phyloP scores from a whole-genome alignment of 2,888 invertebrate species.

The Zelleria hepariella region DNA sequence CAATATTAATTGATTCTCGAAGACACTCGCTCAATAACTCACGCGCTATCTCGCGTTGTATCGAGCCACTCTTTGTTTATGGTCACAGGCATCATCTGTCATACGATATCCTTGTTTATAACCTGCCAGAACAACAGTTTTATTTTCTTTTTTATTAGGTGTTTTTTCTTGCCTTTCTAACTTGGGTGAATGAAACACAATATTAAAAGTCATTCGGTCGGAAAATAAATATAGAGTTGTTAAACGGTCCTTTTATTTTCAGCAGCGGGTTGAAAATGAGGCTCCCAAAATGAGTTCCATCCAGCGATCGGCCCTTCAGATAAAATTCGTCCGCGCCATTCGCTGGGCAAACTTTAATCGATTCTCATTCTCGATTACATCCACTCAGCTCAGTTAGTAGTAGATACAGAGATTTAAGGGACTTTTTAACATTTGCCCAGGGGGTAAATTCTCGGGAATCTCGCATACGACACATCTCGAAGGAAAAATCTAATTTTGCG shows the following conservation, averaged over 20 bases:
- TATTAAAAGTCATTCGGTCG: background rate
- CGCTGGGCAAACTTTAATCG: conserved; percentile 39
- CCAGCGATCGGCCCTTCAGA: conserved; percentile 34
- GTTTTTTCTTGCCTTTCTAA: background rate
- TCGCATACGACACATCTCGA: too few relatives aligned
- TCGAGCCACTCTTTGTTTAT: conserved; percentile 52
- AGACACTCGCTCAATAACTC: conserved; percentile 40
- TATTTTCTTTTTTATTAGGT: background rate
- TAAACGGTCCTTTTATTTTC: conserved; percentile 30
- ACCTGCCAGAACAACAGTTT: background rate
- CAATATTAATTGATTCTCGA: background rate
- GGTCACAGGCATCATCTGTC: conserved; percentile 48
- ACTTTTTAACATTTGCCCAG: too few relatives aligned
- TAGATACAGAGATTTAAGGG: conserved; percentile 28
- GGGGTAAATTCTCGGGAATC: too few relatives aligned
- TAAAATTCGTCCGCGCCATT: conserved; percentile 17
- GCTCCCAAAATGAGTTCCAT: conserved; percentile 35
- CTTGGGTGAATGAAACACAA: background rate
- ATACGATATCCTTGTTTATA: conserved; percentile 28
- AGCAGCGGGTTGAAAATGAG: conserved; percentile 19
- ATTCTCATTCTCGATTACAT: conserved; percentile 37
- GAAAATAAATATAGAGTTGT: conserved; percentile 8
- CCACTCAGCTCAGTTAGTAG: conserved; percentile 20
- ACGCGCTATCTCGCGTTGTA: conserved; percentile 44
- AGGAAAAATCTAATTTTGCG: too few relatives aligned